Evolutionary conservation across 2,888 invertebrate species (phyloP).

Genomic region (Aleiodes alternator): DNA sequence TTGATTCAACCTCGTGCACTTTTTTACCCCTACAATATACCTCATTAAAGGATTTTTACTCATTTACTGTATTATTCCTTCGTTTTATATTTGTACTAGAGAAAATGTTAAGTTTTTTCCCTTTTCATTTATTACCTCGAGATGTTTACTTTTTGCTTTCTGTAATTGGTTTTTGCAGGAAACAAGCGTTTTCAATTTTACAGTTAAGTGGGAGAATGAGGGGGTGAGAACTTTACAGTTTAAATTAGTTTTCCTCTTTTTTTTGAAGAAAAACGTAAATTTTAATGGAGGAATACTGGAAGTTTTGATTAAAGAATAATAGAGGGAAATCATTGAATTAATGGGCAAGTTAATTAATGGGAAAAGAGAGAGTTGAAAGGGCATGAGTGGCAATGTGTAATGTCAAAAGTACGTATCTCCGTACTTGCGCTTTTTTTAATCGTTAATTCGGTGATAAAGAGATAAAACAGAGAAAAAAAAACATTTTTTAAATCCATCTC

Average conservation of each 20-base stretch:
- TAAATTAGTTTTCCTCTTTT: background rate
- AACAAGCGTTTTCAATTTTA: slow-evolving; percentile 4
- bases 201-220: slow-evolving; percentile 1
- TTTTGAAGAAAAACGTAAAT: background rate
- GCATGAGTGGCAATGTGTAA: too few species aligned
- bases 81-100: slow-evolving; percentile 8
- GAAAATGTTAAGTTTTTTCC: background rate
- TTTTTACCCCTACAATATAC: slow-evolving; percentile 12
- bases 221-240: background rate
- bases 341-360: too few species aligned
- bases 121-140: background rate
- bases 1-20: slow-evolving; percentile 14
- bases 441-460: too few species aligned
- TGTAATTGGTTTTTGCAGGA: slow-evolving; percentile 11
- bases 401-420: too few species aligned
- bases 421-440: too few species aligned
- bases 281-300: too few species aligned
- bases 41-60: slow-evolving; percentile 33
- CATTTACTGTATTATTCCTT: slow-evolving; percentile 13
- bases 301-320: too few species aligned
- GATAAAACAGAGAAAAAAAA: too few species aligned
- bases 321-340: too few species aligned
- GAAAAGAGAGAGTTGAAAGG: too few species aligned
- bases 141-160: slow-evolving; percentile 1
- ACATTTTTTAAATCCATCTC: too few species aligned